These are phyloP conservation scores for Dolichomitus sp. DNA, from an alignment of 2,888 invertebrate genomes.

Conservation along the genomic window DNA sequence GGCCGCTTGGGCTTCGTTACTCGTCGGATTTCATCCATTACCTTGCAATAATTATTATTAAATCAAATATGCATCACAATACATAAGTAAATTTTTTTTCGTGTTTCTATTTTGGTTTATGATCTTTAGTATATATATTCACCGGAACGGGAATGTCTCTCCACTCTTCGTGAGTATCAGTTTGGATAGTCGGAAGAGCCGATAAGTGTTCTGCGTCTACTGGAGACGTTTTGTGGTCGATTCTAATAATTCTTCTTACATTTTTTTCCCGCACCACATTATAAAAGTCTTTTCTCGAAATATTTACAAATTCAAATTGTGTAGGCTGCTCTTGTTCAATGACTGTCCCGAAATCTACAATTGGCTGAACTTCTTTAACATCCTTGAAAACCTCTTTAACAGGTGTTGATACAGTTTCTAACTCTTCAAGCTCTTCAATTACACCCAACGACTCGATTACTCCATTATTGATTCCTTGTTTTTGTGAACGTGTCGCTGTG, in stretches of 20 bases:
- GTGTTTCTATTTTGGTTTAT: neutral
- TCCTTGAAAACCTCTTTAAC: neutral
- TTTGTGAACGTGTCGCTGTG: neutral
- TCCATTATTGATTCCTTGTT: constrained; percentile 22
- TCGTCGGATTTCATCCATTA: constrained; percentile 38
- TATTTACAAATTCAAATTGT: constrained; percentile 13
- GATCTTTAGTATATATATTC: constrained; percentile 16
- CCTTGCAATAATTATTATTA: constrained; percentile 8
- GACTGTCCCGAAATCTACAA: neutral
- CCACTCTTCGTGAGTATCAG: constrained; percentile 28
- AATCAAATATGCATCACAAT: neutral
- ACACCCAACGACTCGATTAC: neutral
- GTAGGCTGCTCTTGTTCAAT: constrained; percentile 6
- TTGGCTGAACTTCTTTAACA: neutral
- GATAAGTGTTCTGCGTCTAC: constrained; percentile 5
- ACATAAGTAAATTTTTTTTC: neutral
- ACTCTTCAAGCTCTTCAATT: constrained; percentile 9
- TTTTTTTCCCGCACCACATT: constrained; percentile 14
- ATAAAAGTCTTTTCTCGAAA: constrained; percentile 30
- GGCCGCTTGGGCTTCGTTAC: constrained; percentile 35
- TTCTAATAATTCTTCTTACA: constrained; percentile 12
- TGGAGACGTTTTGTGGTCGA: constrained; percentile 31
- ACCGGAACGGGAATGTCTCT: constrained; percentile 44
- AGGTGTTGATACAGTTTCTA: neutral
- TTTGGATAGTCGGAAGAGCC: neutral